A percentile compares a stretch with the other conserved stretches of the same genome.
Evolutionary conservation across 1,140 invertebrate species (phyloP).

Genomic region (Ceratina calcarata): DNA sequence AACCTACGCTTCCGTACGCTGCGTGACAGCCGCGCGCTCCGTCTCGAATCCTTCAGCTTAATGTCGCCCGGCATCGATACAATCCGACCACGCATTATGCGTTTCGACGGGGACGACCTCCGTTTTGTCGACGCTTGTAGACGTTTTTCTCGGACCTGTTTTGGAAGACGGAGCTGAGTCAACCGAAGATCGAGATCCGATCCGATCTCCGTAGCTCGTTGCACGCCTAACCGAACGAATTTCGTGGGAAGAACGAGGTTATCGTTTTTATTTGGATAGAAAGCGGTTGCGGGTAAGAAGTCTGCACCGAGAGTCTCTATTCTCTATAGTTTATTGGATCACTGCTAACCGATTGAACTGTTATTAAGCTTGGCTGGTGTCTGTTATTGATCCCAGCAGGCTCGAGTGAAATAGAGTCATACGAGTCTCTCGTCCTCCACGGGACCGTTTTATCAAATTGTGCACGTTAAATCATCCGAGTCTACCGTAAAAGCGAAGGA

Average conservation of each 20-base stretch:
- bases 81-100: conserved; percentile 34
- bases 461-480: background rate
- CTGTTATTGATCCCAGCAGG: conserved; percentile 4
- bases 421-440: background rate
- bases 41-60: conserved; percentile 29
- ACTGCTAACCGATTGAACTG: conserved; percentile 24
- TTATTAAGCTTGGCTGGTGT: conserved; percentile 6
- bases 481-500: background rate
- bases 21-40: conserved; percentile 38
- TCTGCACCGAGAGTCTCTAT: background rate
- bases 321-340: conserved; percentile 30
- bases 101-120: background rate
- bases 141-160: conserved; percentile 19
- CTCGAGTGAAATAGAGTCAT: background rate
- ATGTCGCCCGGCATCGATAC: conserved; percentile 34
- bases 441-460: conserved; percentile 17
- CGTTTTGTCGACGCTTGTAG: background rate
- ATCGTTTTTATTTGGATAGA: conserved; percentile 19
- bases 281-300: background rate
- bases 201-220: background rate
- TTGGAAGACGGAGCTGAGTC: background rate
- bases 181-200: background rate
- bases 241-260: conserved; percentile 3
- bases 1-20: conserved; percentile 29
- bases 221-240: background rate